Percentiles rank a stretch among this genome's conserved stretches.
Evolutionary conservation across 2,888 invertebrate species (phyloP).

Genomic region (Caenorhabditis sp.): DNA sequence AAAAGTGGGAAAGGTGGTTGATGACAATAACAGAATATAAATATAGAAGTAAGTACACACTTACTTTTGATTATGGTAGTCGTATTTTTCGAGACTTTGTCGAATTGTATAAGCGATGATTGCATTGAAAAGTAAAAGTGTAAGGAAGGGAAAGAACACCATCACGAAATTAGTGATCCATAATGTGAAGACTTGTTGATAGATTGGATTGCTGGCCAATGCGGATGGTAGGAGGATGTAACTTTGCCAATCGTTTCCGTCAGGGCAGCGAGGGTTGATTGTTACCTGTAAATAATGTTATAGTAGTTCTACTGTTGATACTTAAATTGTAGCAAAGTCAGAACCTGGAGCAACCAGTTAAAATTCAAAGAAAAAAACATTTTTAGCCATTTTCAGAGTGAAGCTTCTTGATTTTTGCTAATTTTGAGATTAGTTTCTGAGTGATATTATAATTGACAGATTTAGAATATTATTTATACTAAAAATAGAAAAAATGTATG

Average conservation of each 20-base stretch:
- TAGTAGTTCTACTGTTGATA: not conserved
- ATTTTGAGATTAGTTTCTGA: too few relatives aligned
- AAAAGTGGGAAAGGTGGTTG: too few relatives aligned
- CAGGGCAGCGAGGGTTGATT: constrained; percentile 56
- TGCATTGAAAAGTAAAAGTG: constrained; percentile 84
- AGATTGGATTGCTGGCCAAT: constrained; percentile 54
- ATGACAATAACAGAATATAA: too few relatives aligned
- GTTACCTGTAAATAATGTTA: constrained; percentile 46
- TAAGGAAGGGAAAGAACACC: constrained; percentile 89
- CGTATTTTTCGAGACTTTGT: constrained; percentile 85
- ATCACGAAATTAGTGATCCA: constrained; percentile 93
- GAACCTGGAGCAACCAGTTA: too few relatives aligned
- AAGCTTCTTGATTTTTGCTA: too few relatives aligned
- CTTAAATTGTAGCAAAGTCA: not conserved
- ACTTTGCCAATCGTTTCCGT: constrained; percentile 60
- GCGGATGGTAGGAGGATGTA: constrained; percentile 57
- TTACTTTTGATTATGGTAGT: constrained; percentile 49
- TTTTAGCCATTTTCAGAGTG: too few relatives aligned
- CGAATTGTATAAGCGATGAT: constrained; percentile 90
- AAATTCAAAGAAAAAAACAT: too few relatives aligned
- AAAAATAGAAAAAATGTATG: too few relatives aligned
- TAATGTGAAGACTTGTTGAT: constrained; percentile 79
- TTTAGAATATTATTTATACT: too few relatives aligned
- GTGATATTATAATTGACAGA: too few relatives aligned
- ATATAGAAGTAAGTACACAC: constrained; percentile 3